Evolutionary conservation across 2,113 vertebrate genomes (phyloP), one percentile per base, ranked within the genome.

Genomic region (Tragelaphus strepsiceros): DNA sequence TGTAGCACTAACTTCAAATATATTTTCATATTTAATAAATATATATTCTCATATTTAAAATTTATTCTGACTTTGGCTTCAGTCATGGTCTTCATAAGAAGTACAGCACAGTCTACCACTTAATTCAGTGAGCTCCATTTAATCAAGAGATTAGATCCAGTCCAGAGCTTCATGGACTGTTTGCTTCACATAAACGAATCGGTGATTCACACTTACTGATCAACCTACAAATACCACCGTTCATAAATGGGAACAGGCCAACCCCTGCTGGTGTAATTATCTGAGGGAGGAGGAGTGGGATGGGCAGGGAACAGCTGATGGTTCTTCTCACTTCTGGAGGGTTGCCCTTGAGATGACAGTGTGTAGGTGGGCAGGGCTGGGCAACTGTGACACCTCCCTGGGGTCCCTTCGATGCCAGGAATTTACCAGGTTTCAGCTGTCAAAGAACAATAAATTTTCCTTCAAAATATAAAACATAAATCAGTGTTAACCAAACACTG

Each of bases 401-500:
- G 88, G 95, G 96, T 97, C 95, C 53, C 85, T 97, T 94, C 54
- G 4, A 92, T 97, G 82, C 91, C 15, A n/a, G 85, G 56, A 87
- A 94, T 95, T 98, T 95, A 92, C 87, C 8, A 58, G 88, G 93
- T 82, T 91, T 97, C 94, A 97, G 95, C 94, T 96, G 93, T 98
- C 97, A 98, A 84, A 91, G 88, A 94, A 96, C 96, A 97, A 92
- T 97, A 94, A 80, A 96, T 97, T 97, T 97, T 39, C 93, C 89
- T 97, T 96, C 93, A 96, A 98, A 98, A 97, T 97, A 97, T 97
- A 96, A 98, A 95, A 98, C 77, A 98, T 97, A 88, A 98, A 97
- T 97, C 98, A 98, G 97, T 97, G 98, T 98, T 98, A 98, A 83
- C 77, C 93, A 97, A 98, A 98, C 91, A 98, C 77, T 92, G 58